Conservation (phyloP, 2,797 vertebrate species). For the Thalassophryne amazonica region DNA sequence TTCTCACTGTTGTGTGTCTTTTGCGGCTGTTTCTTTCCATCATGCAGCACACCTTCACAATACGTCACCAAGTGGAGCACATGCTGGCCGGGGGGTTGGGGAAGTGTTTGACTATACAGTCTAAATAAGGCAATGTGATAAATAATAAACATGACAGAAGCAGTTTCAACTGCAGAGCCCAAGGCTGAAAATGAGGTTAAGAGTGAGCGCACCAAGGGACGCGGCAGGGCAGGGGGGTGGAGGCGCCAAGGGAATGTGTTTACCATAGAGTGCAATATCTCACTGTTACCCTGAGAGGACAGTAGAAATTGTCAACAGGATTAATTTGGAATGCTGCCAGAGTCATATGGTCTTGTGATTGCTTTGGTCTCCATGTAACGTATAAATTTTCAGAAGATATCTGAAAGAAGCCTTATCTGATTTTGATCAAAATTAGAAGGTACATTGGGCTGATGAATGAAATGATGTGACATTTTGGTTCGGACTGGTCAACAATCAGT, state of each 20-base stretch:
- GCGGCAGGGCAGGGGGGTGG: not conserved
- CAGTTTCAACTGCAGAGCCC: constrained; percentile 15
- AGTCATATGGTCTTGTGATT: too few relatives aligned
- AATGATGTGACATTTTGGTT: too few relatives aligned
- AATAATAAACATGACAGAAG: constrained; percentile 61
- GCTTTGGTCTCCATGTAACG: too few relatives aligned
- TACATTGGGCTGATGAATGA: too few relatives aligned
- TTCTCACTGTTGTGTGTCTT: not conserved
- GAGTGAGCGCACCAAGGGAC: not conserved
- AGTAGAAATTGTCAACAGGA: not conserved
- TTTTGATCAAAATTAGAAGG: too few relatives aligned
- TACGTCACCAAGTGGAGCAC: too few relatives aligned
- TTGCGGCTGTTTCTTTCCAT: not conserved
- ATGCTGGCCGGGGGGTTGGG: too few relatives aligned
- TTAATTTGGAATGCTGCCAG: too few relatives aligned
- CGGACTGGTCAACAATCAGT: too few relatives aligned
- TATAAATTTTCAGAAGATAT: too few relatives aligned
- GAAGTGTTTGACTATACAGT: constrained; percentile 21
- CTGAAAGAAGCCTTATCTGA: too few relatives aligned
- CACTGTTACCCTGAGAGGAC: not conserved
- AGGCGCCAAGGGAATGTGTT: not conserved
- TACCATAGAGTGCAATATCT: not conserved
- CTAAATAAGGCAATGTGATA: constrained; percentile 57
- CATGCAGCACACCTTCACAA: not conserved
- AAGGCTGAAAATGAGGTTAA: not conserved